Evolutionary conservation across 2,888 invertebrate species (phyloP).

Genomic region (Linyphia triangularis): DNA sequence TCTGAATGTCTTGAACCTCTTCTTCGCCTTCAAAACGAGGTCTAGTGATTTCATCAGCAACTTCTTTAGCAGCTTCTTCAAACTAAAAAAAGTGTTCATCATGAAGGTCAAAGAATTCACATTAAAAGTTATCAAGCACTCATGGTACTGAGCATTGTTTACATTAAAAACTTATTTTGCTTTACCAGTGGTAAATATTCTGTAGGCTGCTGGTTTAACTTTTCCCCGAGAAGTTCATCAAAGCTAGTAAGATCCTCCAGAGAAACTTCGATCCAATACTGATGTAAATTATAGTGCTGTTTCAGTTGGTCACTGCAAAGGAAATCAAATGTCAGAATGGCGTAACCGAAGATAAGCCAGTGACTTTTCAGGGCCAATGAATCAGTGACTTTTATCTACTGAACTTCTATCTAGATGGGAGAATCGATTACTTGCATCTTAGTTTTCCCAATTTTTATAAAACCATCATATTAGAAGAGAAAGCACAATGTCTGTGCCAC

Average conservation of each 20-base stretch:
- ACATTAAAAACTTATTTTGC: no score
- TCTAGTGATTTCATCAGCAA: constrained; percentile 96
- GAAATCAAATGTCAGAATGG: constrained; percentile 52
- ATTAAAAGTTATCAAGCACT: no score
- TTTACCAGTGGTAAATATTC: constrained; percentile 92
- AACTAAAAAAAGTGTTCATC: constrained; percentile 81
- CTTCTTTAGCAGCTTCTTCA: constrained; percentile 97
- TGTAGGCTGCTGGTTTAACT: constrained; percentile 93
- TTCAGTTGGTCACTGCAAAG: constrained; percentile 91
- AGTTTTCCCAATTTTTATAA: no score
- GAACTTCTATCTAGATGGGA: no score
- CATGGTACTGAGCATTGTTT: no score
- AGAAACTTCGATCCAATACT: constrained; percentile 94
- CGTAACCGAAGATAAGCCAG: constrained; percentile 44
- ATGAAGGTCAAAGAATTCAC: no score
- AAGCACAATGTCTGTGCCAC: no score
- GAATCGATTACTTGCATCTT: no score
- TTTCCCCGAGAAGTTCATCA: constrained; percentile 94
- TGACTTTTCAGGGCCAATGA: no score
- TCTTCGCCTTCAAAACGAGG: constrained; percentile 95
- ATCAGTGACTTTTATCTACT: no score
- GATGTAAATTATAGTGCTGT: constrained; percentile 92
- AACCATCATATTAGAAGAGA: no score
- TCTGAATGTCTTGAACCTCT: constrained; percentile 93
- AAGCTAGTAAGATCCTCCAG: constrained; percentile 96